A percentile compares a stretch with the other conserved stretches of the same genome.
These are phyloP conservation scores for Acrossocheilus fasciatus DNA, from an alignment of 2,797 vertebrate species.

Conservation along the genomic window DNA sequence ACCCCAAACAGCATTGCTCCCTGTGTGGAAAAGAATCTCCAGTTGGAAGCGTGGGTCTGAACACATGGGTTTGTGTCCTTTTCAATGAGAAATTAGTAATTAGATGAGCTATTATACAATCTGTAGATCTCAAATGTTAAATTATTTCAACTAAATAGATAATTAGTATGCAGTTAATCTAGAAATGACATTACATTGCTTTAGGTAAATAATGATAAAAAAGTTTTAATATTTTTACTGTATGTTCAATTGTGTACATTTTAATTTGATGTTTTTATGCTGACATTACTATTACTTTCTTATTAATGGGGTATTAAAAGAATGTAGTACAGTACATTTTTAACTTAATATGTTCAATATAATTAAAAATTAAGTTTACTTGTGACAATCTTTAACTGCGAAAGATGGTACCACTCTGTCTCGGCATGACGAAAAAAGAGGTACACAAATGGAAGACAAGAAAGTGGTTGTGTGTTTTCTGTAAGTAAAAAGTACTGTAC, in stretches of 20 bases:
- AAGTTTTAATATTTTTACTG: neutral
- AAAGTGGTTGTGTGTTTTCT: neutral
- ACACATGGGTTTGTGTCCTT: conserved; percentile 11
- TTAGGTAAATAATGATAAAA: neutral
- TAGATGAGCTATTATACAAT: neutral
- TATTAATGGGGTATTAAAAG: neutral
- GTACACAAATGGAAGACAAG: neutral
- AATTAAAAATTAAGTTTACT: neutral
- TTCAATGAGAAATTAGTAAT: neutral
- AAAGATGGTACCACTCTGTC: neutral
- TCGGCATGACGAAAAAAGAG: neutral
- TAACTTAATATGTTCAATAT: neutral
- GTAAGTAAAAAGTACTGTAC: neutral
- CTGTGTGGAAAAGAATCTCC: neutral
- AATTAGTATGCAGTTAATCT: neutral
- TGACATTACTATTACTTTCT: neutral
- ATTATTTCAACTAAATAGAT: neutral
- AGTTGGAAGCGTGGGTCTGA: neutral
- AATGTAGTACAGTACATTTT: neutral
- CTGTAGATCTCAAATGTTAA: neutral
- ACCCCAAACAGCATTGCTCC: too few relatives aligned
- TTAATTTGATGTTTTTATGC: neutral
- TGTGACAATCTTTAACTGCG: neutral
- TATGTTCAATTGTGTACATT: neutral
- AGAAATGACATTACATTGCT: neutral